Base-by-base conservation (phyloP, 2,888 invertebrate genomes). In the Lymantria monacha region DNA sequence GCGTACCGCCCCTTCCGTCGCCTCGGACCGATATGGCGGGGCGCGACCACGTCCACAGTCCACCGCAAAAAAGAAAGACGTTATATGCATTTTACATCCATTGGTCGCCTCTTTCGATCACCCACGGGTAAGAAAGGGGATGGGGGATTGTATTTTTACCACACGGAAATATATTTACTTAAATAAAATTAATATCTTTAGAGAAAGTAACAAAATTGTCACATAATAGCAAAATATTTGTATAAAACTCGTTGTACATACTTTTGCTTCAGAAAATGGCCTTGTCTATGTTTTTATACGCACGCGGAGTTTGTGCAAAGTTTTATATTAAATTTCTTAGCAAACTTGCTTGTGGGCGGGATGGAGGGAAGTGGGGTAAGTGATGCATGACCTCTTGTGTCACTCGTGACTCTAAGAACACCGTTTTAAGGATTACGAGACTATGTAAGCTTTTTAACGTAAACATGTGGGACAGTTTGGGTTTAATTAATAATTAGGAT, bases 271-370 rank as follows among this genome's bases (percentile, higher is more conserved):
- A 38, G n/a, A 38, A 12, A 38, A 38, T n/a, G 12, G 38, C 11
- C 7, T 12, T 38, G 11, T 38, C 12, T n/a, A 46, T 15, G 43
- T 47, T 51, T 51, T 48, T 51, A 42, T 30, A 36, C 33, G 13
- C 43, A 12, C 7, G n/a, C 33, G 0, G 48, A 51, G 40, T 48
- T 51, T 33, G 36, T 22, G 36, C 50, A 41, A 69, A 65, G 63
- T 66, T 63, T 68, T 59, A 65, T 69, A 66, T 66, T 66, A 69
- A 69, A 66, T 69, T 66, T 69, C 69, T 66, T 62, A 49, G 38
- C 10, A 40, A 53, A 53, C 30, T 53, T 42, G 31, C 15, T 31
- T 37, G 10, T 41, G 22, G 42, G 43, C 30, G 30, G 36, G 30
- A n/a, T 7, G 9, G 42, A 37, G 43, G 33, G 22, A 46, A 11